Base-by-base conservation (phyloP, 2,113 vertebrate species). In the Hydrolagus affinis region DNA sequence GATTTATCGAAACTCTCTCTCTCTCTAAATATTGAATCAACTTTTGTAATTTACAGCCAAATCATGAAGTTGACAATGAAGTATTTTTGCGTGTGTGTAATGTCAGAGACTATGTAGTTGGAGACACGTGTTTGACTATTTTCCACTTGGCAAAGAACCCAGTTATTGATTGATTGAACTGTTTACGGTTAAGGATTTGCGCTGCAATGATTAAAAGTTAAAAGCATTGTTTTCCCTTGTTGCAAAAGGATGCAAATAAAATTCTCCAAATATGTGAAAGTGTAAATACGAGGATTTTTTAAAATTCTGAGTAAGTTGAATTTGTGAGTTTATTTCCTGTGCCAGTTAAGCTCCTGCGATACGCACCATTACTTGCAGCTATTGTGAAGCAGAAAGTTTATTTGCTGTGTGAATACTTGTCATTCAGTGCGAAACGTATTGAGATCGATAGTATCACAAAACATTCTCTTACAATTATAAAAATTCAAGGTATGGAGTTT, bases 1-100 rank as follows among this genome's bases (percentile, higher is more conserved):
- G 91, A 72, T 91, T 90, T 86, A 74, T 86, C 57, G 70, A 66
- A 70, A 86, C 73, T 60, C 14, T 83, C 62, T 62, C 62, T 62
- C 62, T 64, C 60, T 32, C 60, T 83, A 83, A 83, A 83, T 68
- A 83, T 83, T 66, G 30, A 83, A 83, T 64, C 78, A 83, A 83
- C 78, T 21, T 83, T 83, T 83, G 78, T 28, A 60, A 83, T 32
- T 30, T 4, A 62, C 32, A 19, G 78, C 78, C 28, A 10, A 30
- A 83, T 66, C 19, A 68, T 17, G 44, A 44, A 44, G 60, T 30
- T 68, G 60, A 68, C 62, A 10, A 66, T n/a, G 62, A 83, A 64
- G 30, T 23, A 6, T 32, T 64, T 68, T 59, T 10, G 19, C 17
- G 28, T 21, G 59, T 83, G 15, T 68, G 62, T 19, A 15, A 28